These are phyloP conservation scores for Scaptodrosophila lebanonensis DNA, from an alignment of 1,140 invertebrate genomes.

Conservation along the genomic window DNA sequence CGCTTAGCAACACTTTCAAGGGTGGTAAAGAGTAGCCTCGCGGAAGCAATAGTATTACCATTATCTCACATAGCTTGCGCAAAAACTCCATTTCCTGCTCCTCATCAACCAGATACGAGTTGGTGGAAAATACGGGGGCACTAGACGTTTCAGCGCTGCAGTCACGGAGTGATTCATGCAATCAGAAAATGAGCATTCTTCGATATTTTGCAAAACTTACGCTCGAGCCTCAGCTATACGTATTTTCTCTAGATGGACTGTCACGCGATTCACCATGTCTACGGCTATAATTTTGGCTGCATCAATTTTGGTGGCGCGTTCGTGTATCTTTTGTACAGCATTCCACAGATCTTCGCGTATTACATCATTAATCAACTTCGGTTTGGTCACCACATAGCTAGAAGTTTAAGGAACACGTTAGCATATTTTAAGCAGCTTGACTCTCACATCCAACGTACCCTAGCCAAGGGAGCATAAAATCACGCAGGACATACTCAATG, in stretches of 20 bases:
- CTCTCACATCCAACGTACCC: constrained; percentile 74
- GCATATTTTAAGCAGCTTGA: not conserved
- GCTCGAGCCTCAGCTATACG: constrained; percentile 85
- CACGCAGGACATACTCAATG: constrained; percentile 86
- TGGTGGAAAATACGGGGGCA: constrained; percentile 85
- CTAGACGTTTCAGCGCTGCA: constrained; percentile 80
- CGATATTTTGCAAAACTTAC: constrained; percentile 78
- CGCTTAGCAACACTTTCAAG: constrained; percentile 86
- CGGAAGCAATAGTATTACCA: constrained; percentile 88
- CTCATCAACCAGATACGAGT: constrained; percentile 84
- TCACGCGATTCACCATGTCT: constrained; percentile 85
- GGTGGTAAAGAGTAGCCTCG: constrained; percentile 87
- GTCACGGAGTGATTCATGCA: not conserved
- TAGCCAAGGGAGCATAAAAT: constrained; percentile 88
- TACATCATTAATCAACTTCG: constrained; percentile 80
- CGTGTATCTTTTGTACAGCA: constrained; percentile 85
- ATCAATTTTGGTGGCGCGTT: constrained; percentile 85
- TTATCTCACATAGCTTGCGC: constrained; percentile 87
- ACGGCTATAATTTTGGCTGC: constrained; percentile 88
- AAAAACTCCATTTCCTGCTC: constrained; percentile 89
- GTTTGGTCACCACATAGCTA: constrained; percentile 77
- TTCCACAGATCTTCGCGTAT: constrained; percentile 91
- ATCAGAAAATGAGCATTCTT: not conserved
- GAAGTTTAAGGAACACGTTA: not conserved
- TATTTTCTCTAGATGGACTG: constrained; percentile 91